Percentiles rank a stretch among this genome's conserved stretches.
These are phyloP conservation scores for Branchipolynoe longqiensis DNA, from an alignment of 2,888 invertebrate genomes.

Conservation along the genomic window DNA sequence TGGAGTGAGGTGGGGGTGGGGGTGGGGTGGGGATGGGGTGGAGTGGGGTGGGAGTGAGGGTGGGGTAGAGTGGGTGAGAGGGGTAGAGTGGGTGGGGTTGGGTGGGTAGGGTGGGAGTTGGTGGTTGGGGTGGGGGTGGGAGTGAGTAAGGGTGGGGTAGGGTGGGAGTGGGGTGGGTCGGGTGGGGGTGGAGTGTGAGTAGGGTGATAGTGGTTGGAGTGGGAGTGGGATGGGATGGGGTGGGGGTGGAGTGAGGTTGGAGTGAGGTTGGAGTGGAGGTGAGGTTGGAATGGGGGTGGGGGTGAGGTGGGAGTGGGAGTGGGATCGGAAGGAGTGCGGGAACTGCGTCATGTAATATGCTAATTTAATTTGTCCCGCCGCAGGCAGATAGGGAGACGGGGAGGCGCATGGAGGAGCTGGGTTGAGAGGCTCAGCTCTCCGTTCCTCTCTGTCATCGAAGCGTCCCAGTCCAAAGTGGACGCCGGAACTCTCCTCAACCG, in stretches of 20 bases:
- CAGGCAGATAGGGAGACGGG: not conserved
- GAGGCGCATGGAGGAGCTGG: not conserved
- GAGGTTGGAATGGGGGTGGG: no score
- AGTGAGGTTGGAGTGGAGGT: no score
- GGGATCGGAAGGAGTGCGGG: no score
- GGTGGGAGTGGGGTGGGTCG: no score
- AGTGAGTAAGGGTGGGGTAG: no score
- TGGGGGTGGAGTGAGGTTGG: no score
- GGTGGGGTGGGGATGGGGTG: not conserved
- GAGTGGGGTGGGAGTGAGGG: not conserved
- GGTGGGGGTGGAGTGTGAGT: no score
- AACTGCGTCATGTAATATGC: constrained; percentile 51
- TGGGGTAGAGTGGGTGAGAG: not conserved
- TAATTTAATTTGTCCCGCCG: constrained; percentile 28
- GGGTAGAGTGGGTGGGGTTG: not conserved
- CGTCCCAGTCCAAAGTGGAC: not conserved
- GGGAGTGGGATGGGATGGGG: no score
- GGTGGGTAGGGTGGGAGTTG: not conserved
- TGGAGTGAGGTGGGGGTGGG: no score
- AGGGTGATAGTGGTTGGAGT: no score
- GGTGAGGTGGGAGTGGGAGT: no score
- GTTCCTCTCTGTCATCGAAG: not conserved
- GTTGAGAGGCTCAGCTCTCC: not conserved
- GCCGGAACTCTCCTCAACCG: not conserved
- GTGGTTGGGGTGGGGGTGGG: no score